Conservation (phyloP, 2,888 invertebrate species). For the Sinohyriopsis cumingii region DNA sequence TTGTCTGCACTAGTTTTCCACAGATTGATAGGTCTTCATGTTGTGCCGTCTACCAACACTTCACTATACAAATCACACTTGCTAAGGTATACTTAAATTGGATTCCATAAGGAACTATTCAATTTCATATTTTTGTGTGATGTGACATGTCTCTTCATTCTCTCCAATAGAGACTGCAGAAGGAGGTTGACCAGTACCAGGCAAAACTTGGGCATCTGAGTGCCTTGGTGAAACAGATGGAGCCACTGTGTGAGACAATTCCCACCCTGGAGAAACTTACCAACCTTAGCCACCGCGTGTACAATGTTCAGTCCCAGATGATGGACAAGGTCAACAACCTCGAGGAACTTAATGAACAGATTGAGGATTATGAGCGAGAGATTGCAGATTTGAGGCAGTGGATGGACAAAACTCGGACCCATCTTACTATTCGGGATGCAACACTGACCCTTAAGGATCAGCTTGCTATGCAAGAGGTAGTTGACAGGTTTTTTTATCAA, state of each 20-base stretch:
- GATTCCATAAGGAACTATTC: too few relatives aligned
- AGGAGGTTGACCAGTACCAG: conserved; percentile 53
- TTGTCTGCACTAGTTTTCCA: too few relatives aligned
- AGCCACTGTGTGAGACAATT: conserved; percentile 51
- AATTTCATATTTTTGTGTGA: too few relatives aligned
- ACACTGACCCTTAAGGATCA: conserved; percentile 55
- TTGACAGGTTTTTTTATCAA: neutral
- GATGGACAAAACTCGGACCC: conserved; percentile 86
- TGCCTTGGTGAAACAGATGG: conserved; percentile 53
- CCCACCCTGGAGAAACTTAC: conserved; percentile 41
- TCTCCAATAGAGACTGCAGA: conserved; percentile 46
- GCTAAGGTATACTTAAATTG: too few relatives aligned
- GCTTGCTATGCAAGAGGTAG: conserved; percentile 56
- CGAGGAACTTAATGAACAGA: conserved; percentile 93
- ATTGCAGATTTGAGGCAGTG: conserved; percentile 90
- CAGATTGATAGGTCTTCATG: too few relatives aligned
- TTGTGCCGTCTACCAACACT: too few relatives aligned
- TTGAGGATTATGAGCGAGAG: conserved; percentile 96
- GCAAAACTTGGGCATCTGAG: conserved; percentile 50
- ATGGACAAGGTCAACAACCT: conserved; percentile 78
- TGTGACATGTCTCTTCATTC: neutral
- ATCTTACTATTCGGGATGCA: conserved; percentile 56
- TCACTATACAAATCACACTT: too few relatives aligned
- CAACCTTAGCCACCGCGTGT: conserved; percentile 46
- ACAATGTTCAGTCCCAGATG: conserved; percentile 41